Evolutionary conservation across 2,797 vertebrate genomes (phyloP).

Genomic region (Distichodus sexfasciatus): DNA sequence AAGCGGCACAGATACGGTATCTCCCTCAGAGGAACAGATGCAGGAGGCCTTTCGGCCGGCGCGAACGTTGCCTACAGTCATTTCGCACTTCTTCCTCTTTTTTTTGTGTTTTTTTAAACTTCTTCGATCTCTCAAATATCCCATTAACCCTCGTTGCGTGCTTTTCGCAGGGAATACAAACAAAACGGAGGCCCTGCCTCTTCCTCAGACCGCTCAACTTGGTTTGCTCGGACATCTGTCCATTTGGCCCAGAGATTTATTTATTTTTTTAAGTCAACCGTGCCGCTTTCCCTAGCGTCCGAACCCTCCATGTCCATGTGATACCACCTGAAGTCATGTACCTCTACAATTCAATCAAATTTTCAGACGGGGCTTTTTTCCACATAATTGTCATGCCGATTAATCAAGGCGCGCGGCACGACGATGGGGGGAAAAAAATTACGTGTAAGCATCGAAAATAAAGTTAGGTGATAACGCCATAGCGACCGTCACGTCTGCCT

Average conservation of each 20-base stretch:
- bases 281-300: background rate
- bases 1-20: slow-evolving; percentile 61
- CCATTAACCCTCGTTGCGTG: slow-evolving; percentile 8
- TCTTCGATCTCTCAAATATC: background rate
- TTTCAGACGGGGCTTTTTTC: too few species aligned
- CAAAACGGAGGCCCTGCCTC: background rate
- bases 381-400: too few species aligned
- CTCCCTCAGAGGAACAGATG: slow-evolving; percentile 55
- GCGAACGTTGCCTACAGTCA: too few species aligned
- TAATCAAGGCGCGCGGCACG: too few species aligned
- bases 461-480: background rate
- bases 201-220: background rate
- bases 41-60: background rate
- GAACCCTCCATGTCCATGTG: background rate
- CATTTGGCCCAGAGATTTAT: too few species aligned
- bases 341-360: too few species aligned
- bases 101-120: background rate
- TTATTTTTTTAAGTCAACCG: background rate
- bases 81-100: background rate
- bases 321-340: background rate
- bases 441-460: too few species aligned
- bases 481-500: background rate
- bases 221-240: background rate
- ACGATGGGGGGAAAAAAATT: too few species aligned
- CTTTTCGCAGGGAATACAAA: background rate